Conservation (phyloP, 2,888 invertebrate species). For the Seira musarum region DNA sequence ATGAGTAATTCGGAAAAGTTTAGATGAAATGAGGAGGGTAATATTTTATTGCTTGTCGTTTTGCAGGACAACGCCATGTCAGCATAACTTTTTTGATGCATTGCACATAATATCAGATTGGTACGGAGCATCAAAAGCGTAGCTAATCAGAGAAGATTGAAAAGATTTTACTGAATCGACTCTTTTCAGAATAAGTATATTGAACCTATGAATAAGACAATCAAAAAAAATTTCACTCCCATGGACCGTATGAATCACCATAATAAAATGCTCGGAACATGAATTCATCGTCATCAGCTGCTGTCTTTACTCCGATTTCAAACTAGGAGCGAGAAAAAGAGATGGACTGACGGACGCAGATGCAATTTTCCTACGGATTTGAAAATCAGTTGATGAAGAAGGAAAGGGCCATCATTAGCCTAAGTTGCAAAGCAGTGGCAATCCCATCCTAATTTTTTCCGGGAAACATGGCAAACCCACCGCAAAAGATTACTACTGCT, state of each 20-base stretch:
- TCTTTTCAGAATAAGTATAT: neutral
- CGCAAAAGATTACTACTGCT: neutral
- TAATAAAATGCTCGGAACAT: neutral
- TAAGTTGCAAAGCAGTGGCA: too few species aligned
- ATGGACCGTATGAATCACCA: constrained; percentile 29
- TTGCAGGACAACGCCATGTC: neutral
- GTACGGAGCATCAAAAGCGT: constrained; percentile 24
- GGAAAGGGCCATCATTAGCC: too few species aligned
- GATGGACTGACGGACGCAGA: constrained; percentile 1
- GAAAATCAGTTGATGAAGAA: neutral
- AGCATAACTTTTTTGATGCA: constrained; percentile 13
- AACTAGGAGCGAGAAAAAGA: too few species aligned
- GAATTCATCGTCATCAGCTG: constrained; percentile 19
- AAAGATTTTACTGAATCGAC: constrained; percentile 19
- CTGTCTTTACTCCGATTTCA: neutral
- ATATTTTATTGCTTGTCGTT: neutral
- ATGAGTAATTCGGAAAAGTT: neutral
- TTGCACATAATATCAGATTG: neutral
- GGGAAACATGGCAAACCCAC: neutral
- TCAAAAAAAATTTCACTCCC: constrained; percentile 17
- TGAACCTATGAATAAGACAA: neutral
- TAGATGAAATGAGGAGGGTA: neutral
- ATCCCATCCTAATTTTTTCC: constrained; percentile 1
- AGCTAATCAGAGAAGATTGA: constrained; percentile 54
- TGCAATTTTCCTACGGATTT: neutral